Base-by-base conservation (phyloP, 2,113 vertebrate species). In the Gallinago paraguaiae region DNA sequence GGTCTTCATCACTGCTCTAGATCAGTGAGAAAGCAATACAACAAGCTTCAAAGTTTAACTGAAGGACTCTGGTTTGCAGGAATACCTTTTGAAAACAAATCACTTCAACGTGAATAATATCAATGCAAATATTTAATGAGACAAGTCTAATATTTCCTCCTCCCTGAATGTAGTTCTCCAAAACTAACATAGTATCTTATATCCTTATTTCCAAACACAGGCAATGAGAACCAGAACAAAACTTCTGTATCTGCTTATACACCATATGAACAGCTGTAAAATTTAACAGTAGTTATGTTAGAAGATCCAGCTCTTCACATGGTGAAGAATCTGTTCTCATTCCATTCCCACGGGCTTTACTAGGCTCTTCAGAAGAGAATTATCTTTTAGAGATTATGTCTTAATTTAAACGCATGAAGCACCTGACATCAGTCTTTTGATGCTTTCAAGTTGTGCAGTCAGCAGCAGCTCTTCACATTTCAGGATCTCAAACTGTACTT, bases 401-500 rank as follows among this genome's bases (percentile, higher is more conserved):
- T 76, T 82, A 79, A 87, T 93, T 82, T 83, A 93, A 97, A 95
- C 30, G 63, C 48, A 92, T 35, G 69, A 51, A 97, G 94, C 92
- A 99, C 99, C 99, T 79, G 98, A 99, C 97, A 99, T 98, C 82
- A 99, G 98, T 92, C 99, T 98, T 95, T 98, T 99, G 75, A 99
- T 98, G 94, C 99, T 99, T 97, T 99, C 99, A 92, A 99, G 98
- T 93, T 99, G 99, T 14, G 99, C 98, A 13, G 98, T 99, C 90
- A 99, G 98, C 63, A 99, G 97, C 93, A 99, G 97, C 97, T 99
- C 99, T 95, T 99, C 99, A 64, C 98, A 99, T 97, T 99, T 99
- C 94, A 99, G 98, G 95, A 99, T 99, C 97, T 99, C 99, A 6
- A 99, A 99, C 97, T 99, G 99, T 20, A 99, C 98, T 97, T 99